Percentiles rank a stretch among this genome's conserved stretches.
Conservation (phyloP, 2,888 invertebrate genomes). For the Parnassius glacialis region DNA sequence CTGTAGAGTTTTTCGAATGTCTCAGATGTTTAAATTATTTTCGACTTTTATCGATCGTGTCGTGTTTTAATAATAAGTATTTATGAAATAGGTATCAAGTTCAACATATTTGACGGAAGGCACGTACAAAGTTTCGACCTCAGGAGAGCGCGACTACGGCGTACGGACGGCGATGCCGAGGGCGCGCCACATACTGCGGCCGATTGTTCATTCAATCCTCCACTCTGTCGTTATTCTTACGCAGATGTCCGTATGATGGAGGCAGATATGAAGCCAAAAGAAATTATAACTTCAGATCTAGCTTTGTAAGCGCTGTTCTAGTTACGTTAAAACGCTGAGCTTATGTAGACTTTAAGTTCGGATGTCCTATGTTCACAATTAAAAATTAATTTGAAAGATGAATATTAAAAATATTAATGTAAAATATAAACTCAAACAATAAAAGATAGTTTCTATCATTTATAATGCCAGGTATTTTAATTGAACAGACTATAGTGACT, state of each 20-base stretch:
- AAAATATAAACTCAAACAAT: too few species aligned
- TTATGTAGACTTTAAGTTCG: background rate
- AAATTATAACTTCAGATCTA: conserved; percentile 21
- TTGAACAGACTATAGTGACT: too few species aligned
- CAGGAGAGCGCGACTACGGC: conserved; percentile 46
- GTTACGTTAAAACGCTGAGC: background rate
- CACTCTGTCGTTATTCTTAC: conserved; percentile 72
- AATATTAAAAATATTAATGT: too few species aligned
- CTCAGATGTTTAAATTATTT: background rate
- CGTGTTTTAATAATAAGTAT: background rate
- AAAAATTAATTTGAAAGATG: too few species aligned
- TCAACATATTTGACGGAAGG: background rate
- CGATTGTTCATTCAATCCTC: conserved; percentile 72
- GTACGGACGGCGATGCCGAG: conserved; percentile 54
- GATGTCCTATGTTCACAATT: too few species aligned
- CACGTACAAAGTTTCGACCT: conserved; percentile 57
- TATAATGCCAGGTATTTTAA: too few species aligned
- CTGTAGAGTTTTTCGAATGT: background rate
- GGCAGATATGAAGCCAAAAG: conserved; percentile 50
- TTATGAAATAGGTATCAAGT: conserved; percentile 2
- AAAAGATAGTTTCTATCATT: too few species aligned
- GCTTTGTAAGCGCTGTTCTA: conserved; percentile 11
- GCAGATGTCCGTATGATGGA: conserved; percentile 68
- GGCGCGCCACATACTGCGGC: conserved; percentile 71
- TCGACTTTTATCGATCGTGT: background rate